Percentiles rank a stretch among this genome's conserved stretches.
Conservation (phyloP, 2,888 invertebrate species). For the Cheilosia pagana region DNA sequence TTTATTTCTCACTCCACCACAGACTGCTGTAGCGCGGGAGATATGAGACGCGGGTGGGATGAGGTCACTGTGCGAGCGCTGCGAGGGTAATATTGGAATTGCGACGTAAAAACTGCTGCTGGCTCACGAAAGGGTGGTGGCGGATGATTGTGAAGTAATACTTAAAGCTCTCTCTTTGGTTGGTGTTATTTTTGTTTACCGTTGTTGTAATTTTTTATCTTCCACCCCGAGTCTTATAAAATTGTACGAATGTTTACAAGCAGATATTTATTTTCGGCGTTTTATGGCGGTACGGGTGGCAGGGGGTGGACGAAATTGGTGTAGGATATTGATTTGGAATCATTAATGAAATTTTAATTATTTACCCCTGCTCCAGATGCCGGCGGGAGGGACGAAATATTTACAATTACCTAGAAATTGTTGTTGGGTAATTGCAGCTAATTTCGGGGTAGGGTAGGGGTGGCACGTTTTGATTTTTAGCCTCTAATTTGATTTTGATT, state of each 20-base stretch:
- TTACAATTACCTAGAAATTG: neutral
- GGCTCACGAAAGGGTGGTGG: constrained; percentile 5
- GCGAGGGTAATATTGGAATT: constrained; percentile 49
- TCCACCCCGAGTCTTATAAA: constrained; percentile 3
- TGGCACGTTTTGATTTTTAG: constrained; percentile 3
- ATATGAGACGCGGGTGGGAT: constrained; percentile 15
- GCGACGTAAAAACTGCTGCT: constrained; percentile 44
- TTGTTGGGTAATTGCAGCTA: neutral
- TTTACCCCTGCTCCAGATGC: neutral
- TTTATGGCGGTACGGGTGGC: neutral
- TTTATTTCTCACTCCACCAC: constrained; percentile 12
- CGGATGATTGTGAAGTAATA: constrained; percentile 2
- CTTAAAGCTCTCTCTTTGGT: neutral
- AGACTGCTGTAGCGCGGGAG: neutral
- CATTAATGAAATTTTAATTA: constrained; percentile 30
- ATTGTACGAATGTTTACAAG: constrained; percentile 18
- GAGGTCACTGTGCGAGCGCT: constrained; percentile 17
- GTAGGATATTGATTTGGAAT: constrained; percentile 28
- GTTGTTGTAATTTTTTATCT: neutral
- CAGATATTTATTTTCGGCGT: constrained; percentile 25
- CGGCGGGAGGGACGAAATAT: too few species aligned
- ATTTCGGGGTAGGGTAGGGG: neutral
- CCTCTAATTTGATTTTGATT: constrained; percentile 31
- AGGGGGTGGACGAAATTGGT: too few species aligned
- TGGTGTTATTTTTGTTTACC: constrained; percentile 20